Percentiles rank a stretch among this genome's conserved stretches.
These are phyloP conservation scores for Cecropterus lyciades DNA, from an alignment of 1,140 invertebrate species.

Conservation along the genomic window DNA sequence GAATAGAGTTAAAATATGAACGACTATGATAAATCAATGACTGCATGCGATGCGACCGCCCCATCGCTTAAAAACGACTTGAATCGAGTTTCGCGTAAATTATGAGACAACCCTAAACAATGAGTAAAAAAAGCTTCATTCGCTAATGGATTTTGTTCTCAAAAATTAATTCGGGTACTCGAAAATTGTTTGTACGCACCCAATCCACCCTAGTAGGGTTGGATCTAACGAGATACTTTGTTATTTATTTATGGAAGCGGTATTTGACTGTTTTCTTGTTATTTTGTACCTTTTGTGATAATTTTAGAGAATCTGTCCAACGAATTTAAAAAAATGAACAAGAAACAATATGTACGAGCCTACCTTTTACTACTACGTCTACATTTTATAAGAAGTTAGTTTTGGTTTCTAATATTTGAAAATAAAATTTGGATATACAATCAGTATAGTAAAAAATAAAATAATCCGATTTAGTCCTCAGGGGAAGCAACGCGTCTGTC, in stretches of 20 bases:
- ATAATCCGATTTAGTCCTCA: too few species aligned
- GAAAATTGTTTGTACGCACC: constrained; percentile 73
- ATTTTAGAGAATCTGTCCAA: too few species aligned
- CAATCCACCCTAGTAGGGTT: constrained; percentile 69
- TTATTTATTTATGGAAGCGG: background rate
- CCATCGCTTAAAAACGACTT: constrained; percentile 72
- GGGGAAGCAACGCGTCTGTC: too few species aligned
- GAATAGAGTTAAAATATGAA: constrained; percentile 32
- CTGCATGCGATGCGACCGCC: constrained; percentile 65
- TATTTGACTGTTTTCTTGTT: background rate
- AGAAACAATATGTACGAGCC: too few species aligned
- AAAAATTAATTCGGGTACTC: constrained; percentile 81
- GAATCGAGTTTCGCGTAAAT: constrained; percentile 77
- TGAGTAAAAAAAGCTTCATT: constrained; percentile 72
- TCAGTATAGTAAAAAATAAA: too few species aligned
- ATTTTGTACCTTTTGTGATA: background rate
- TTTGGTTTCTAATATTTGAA: too few species aligned
- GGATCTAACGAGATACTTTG: constrained; percentile 29
- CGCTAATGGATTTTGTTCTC: constrained; percentile 82
- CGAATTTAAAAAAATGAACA: too few species aligned
- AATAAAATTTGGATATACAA: too few species aligned
- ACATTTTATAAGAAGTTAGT: too few species aligned
- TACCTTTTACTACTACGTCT: too few species aligned
- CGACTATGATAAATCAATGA: constrained; percentile 25
- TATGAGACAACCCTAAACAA: constrained; percentile 80